phyloP scores from a whole-genome alignment of 2,888 invertebrate genomes.

The Drosophila recens region DNA sequence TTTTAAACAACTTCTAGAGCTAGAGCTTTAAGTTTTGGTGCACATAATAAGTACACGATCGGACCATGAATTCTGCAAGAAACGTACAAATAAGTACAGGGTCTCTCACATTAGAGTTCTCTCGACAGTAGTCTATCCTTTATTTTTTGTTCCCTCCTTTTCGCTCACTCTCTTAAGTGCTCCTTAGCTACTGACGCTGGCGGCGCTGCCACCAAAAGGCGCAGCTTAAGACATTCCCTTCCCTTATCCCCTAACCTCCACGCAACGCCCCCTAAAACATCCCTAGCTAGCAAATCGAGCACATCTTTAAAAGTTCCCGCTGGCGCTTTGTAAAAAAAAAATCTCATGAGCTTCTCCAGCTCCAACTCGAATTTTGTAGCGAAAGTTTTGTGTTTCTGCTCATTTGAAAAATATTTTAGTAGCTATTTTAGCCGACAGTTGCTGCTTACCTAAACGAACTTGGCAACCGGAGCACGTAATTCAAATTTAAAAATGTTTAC shows the following conservation, averaged over 20 bases:
- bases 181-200: constrained; percentile 34
- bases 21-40: neutral
- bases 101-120: neutral
- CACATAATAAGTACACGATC: neutral
- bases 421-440: constrained; percentile 28
- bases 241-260: neutral
- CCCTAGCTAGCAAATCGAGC: constrained; percentile 31
- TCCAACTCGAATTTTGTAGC: constrained; percentile 25
- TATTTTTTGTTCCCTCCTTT: constrained; percentile 7
- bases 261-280: neutral
- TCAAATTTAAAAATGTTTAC: constrained; percentile 80
- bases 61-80: neutral
- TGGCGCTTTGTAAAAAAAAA: constrained; percentile 47
- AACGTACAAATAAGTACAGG: neutral
- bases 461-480: constrained; percentile 72
- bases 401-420: constrained; percentile 47
- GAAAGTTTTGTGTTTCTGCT: constrained; percentile 57
- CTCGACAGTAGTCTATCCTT: neutral
- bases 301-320: constrained; percentile 48
- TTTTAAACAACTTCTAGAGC: too few relatives aligned
- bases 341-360: constrained; percentile 51
- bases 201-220: constrained; percentile 56
- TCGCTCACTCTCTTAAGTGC: constrained; percentile 27
- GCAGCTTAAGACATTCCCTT: neutral
- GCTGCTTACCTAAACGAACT: constrained; percentile 27